Evolutionary conservation across 2,797 vertebrate species (phyloP).

Genomic region (Erethizon dorsatum): DNA sequence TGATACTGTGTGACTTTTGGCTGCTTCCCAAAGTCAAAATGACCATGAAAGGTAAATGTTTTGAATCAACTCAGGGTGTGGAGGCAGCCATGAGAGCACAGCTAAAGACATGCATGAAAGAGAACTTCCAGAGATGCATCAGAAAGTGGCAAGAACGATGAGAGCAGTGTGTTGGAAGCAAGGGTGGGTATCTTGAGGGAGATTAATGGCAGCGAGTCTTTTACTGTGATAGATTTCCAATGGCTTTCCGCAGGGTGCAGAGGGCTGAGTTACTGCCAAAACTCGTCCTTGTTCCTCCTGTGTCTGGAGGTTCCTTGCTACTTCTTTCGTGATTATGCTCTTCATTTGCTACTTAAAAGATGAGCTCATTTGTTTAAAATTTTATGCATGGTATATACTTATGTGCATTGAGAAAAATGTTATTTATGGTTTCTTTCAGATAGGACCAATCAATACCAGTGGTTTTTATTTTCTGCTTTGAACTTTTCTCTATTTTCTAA

Average conservation of each 20-base stretch:
- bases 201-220: not conserved
- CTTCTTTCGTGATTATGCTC: not conserved
- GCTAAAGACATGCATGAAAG: not conserved
- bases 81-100: not conserved
- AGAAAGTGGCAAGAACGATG: not conserved
- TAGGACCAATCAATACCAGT: not conserved
- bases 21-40: not conserved
- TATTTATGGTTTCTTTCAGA: not conserved
- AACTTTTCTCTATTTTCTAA: constrained; percentile 29
- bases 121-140: not conserved
- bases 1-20: not conserved
- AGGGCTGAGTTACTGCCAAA: not conserved
- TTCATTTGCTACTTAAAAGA: not conserved
- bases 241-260: not conserved
- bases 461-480: constrained; percentile 59
- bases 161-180: not conserved
- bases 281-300: not conserved
- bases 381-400: not conserved
- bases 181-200: not conserved
- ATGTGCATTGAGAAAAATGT: not conserved
- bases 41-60: not conserved
- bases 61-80: not conserved
- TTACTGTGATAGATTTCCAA: not conserved
- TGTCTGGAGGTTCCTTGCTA: not conserved
- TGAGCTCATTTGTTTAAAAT: not conserved